Percentiles rank a stretch among this genome's conserved stretches.
Evolutionary conservation across 2,888 invertebrate species (phyloP).

Genomic region (Mesochorus sp.): DNA sequence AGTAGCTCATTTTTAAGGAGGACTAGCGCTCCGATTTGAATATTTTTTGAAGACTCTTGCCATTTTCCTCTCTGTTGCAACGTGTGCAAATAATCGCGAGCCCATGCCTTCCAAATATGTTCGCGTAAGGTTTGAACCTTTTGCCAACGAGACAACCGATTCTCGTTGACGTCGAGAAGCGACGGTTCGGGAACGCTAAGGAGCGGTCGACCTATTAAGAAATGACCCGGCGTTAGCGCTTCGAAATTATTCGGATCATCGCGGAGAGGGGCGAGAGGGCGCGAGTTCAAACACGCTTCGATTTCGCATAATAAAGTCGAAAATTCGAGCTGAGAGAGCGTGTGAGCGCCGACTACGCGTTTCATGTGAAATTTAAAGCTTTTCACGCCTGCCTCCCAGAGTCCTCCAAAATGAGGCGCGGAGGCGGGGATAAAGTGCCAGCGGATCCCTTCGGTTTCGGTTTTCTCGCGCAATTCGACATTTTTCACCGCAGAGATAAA

Average conservation of each 20-base stretch:
- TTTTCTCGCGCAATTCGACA: background rate
- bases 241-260: constrained; percentile 53
- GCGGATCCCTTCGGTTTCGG: background rate
- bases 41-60: constrained; percentile 10
- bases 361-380: constrained; percentile 69
- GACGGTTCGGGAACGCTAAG: constrained; percentile 61
- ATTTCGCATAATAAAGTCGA: constrained; percentile 52
- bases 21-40: constrained; percentile 60
- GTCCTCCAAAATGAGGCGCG: constrained; percentile 68
- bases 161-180: constrained; percentile 49
- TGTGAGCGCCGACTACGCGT: constrained; percentile 59
- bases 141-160: constrained; percentile 65
- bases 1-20: constrained; percentile 61
- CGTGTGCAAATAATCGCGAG: constrained; percentile 64
- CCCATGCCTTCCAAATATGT: constrained; percentile 66
- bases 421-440: constrained; percentile 68
- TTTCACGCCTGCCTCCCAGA: constrained; percentile 69
- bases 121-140: constrained; percentile 54
- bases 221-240: constrained; percentile 66
- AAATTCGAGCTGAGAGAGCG: constrained; percentile 66
- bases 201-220: constrained; percentile 63
- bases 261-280: constrained; percentile 45
- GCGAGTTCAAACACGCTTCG: constrained; percentile 62
- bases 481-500: too few species aligned
- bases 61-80: constrained; percentile 67